Conservation (phyloP, 1,140 invertebrate genomes). For the Heterodera carotae region DNA sequence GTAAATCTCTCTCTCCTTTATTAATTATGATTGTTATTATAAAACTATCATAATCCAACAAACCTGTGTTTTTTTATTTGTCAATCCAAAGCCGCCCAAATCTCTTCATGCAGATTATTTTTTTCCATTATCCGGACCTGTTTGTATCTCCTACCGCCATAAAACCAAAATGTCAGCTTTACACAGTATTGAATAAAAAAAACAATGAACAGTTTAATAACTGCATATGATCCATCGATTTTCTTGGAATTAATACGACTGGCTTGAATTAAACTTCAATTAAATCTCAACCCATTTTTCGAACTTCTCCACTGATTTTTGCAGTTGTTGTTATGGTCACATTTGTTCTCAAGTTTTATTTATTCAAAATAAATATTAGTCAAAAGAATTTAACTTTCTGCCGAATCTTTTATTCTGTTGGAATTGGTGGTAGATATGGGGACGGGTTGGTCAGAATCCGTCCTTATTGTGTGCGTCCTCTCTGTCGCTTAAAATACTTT, state of each 20-base stretch:
- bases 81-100: neutral
- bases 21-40: neutral
- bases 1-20: neutral
- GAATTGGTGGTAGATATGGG: too few relatives aligned
- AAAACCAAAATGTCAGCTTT: neutral
- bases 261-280: too few relatives aligned
- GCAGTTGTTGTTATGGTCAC: too few relatives aligned
- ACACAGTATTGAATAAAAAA: neutral
- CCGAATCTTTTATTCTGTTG: neutral
- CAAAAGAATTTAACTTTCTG: neutral
- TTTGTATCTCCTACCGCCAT: neutral
- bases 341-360: too few relatives aligned
- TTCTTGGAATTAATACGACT: too few relatives aligned
- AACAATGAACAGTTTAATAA: too few relatives aligned
- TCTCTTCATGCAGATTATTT: conserved; percentile 1
- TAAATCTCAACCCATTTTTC: too few relatives aligned
- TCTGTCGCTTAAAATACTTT: too few relatives aligned
- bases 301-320: too few relatives aligned
- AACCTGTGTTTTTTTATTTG: neutral
- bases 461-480: neutral
- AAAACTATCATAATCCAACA: neutral
- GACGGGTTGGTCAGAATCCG: too few relatives aligned
- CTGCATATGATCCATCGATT: too few relatives aligned
- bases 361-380: too few relatives aligned
- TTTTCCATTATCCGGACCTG: neutral